phyloP scores from a whole-genome alignment of 2,113 vertebrate species.

The Pseudopodoces humilis region DNA sequence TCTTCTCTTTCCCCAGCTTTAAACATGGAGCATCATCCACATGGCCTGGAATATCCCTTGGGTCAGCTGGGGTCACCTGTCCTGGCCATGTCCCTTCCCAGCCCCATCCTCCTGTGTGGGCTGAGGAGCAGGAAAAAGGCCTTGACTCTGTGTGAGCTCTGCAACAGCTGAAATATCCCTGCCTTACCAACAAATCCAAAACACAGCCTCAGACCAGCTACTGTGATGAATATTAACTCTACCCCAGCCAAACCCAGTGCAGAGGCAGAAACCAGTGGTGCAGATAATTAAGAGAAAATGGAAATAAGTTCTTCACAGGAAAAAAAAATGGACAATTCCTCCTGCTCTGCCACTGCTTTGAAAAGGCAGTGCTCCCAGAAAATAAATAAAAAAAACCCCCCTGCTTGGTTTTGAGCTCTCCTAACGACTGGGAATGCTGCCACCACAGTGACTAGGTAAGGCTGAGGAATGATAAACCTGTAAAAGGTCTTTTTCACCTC shows the following conservation, averaged over 20 bases:
- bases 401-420: neutral
- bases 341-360: neutral
- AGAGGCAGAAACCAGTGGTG: neutral
- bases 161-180: neutral
- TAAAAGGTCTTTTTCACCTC: neutral
- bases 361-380: neutral
- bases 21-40: neutral
- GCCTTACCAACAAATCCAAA: neutral
- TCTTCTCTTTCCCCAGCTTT: neutral
- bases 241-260: neutral
- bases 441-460: neutral
- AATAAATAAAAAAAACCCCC: neutral
- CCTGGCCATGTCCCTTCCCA: neutral
- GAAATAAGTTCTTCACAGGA: neutral
- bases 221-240: neutral
- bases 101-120: neutral
- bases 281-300: constrained; percentile 16
- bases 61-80: neutral
- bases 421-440: neutral
- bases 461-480: neutral
- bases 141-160: neutral
- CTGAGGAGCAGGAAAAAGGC: neutral
- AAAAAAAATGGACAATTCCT: neutral
- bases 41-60: neutral
- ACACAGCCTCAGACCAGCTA: neutral